Evolutionary conservation across 2,888 invertebrate genomes (phyloP).

Genomic region (Pristionchus exspectatus): DNA sequence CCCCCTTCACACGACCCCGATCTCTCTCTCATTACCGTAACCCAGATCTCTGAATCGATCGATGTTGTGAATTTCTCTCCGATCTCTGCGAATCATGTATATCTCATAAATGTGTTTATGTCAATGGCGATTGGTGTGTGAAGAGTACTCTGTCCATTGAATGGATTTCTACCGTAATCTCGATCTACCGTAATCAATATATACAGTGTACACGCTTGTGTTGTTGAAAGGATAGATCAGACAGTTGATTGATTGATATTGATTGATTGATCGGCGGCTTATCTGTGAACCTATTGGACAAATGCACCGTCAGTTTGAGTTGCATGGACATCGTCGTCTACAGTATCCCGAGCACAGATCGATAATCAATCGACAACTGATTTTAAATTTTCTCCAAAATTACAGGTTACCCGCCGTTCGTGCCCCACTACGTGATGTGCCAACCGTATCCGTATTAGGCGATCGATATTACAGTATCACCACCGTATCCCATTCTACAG

Average conservation of each 20-base stretch:
- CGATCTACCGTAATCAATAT: background rate
- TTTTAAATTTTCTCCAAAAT: background rate
- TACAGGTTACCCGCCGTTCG: constrained; percentile 7
- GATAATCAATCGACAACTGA: background rate
- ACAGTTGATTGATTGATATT: constrained; percentile 13
- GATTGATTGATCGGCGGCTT: constrained; percentile 37
- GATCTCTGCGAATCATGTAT: background rate
- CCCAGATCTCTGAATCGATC: background rate
- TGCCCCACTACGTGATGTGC: constrained; percentile 35
- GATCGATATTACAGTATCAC: background rate
- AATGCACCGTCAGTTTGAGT: background rate
- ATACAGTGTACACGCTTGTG: constrained; percentile 26
- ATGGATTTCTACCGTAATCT: background rate
- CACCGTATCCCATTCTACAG: background rate
- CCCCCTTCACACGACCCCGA: background rate
- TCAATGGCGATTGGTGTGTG: background rate
- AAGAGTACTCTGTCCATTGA: constrained; percentile 2
- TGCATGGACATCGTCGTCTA: constrained; percentile 38
- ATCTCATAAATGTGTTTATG: constrained; percentile 44
- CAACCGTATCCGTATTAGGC: constrained; percentile 6
- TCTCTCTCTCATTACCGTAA: constrained; percentile 30
- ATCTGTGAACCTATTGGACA: constrained; percentile 7
- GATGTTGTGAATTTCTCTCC: background rate
- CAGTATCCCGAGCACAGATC: constrained; percentile 4
- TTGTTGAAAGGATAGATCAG: constrained; percentile 5